A percentile compares a stretch with the other conserved stretches of the same genome.
Conservation (phyloP, 2,888 invertebrate genomes). For the Mythimna ferrago region DNA sequence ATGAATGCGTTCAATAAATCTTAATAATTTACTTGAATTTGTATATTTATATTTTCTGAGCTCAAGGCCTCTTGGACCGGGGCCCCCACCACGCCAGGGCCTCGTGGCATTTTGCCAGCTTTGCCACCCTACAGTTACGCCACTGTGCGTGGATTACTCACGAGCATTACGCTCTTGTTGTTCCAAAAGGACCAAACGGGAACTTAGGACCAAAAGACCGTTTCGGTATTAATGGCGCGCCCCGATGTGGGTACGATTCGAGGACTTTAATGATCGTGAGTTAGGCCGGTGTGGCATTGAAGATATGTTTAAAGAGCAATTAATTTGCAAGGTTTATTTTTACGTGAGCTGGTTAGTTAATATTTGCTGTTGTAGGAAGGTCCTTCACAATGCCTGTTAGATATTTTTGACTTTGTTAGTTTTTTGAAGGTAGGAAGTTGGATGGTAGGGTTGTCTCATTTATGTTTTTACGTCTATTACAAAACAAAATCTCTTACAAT, state of each 20-base stretch:
- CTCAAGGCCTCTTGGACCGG: too few species aligned
- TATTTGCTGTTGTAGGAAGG: background rate
- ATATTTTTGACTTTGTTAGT: background rate
- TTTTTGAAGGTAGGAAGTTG: too few species aligned
- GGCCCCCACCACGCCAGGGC: too few species aligned
- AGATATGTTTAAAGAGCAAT: constrained; percentile 7
- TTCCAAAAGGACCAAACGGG: constrained; percentile 48
- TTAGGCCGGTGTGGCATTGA: constrained; percentile 1
- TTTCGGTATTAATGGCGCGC: constrained; percentile 59
- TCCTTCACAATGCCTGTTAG: background rate
- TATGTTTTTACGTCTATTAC: too few species aligned
- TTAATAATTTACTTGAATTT: too few species aligned
- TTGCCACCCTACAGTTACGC: too few species aligned
- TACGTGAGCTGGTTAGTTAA: background rate
- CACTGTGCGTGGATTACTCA: constrained; percentile 59
- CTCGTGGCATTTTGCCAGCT: too few species aligned
- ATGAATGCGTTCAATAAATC: too few species aligned
- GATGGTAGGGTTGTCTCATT: too few species aligned
- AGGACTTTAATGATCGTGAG: constrained; percentile 37
- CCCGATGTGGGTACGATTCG: constrained; percentile 42
- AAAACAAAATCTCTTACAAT: too few species aligned
- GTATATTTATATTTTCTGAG: too few species aligned
- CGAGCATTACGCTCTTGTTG: constrained; percentile 57
- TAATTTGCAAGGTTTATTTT: background rate
- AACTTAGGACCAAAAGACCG: constrained; percentile 58